Evolutionary conservation across 1,140 invertebrate genomes (phyloP), one percentile per base, ranked within the genome.

Genomic region (Andrena cerasifolii): DNA sequence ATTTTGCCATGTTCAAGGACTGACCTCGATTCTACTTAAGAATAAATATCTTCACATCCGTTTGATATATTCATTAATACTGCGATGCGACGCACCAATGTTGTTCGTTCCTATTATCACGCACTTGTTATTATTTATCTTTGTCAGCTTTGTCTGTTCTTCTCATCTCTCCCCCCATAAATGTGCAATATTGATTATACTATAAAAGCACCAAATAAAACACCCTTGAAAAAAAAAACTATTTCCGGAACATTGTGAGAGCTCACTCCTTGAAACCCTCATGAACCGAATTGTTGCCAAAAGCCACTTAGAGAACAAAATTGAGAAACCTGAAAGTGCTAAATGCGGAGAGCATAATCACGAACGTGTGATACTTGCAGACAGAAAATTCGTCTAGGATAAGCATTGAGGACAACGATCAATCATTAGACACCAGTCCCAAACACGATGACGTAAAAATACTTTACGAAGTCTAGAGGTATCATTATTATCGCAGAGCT

Each of bases 371-470:
- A 54, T 84, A 66, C 16, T 92, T 92, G 91, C 91, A 92, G 91
- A 91, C 89, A 56, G 89, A 85, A 73, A 89, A 88, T 88, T 82
- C 84, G 67, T 91, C 90, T 77, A 88, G 79, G 79, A 89, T 84
- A 86, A 91, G 81, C 89, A 78, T 88, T 62, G 90, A 91, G 82
- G 91, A 91, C 79, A 89, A 78, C 83, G 80, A 89, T 79, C 90
- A 90, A 84, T 88, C 90, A 59, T 90, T 91, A 89, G 90, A 90
- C 82, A 88, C 86, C 74, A 88, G 87, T 81, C 83, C 80, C 66
- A 86, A 87, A 85, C 67, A 85, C 74, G 86, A 89, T 67, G 88
- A 90, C 79, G 83, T 84, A 63, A 89, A 88, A 86, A 77, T 61
- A 61, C 81, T 87, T 65, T 79, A 86, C 67, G 83, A 91, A 85